Base-by-base conservation (phyloP, 2,113 vertebrate genomes). In the Tupaia tana region DNA sequence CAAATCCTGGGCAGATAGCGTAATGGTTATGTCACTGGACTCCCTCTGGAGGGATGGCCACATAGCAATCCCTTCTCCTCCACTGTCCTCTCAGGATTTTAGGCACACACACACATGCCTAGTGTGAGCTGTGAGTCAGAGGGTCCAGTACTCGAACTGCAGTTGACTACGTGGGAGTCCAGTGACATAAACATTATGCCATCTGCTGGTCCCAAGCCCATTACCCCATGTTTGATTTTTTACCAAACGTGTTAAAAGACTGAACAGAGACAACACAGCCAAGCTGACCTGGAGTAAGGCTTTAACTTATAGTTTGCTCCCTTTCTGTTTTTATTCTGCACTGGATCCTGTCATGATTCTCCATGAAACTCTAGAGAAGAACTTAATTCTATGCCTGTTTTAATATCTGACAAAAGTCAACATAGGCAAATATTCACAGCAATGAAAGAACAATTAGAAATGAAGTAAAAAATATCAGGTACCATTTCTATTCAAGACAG, bases 351-450 rank as follows among this genome's bases (percentile, higher is more conserved):
- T 58, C 29, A 71, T 24, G n/a, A 67, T 75, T 89, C 59, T 84
- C 18, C 22, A 86, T 1, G 86, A 20, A 85, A 18, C 18, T 96
- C 84, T 84, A 75, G 78, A 43, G 88, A 87, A 84, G 34, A 95
- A 93, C 63, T 86, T 74, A 25, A 94, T 78, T 93, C 52, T 93
- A 43, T 77, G 69, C 56, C 79, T 86, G 64, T 78, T 73, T 95
- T 79, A 92, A 91, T 86, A 97, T 70, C 69, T 89, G 95, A 77
- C 59, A 93, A 86, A 91, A 94, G 77, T 22, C 27, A 93, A 93
- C 29, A 93, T 1, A 89, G 66, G 59, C 70, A 86, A 95, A 93
- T 91, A 92, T 56, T 86, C 82, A 92, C 4, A 93, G 77, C 10
- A 90, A 71, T 94, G 25, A 89, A 96, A 95, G 79, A 89, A 61